Base-by-base conservation (phyloP, 64 coral and sea anemone genomes). In the Dendrophyllia cribrosa region DNA sequence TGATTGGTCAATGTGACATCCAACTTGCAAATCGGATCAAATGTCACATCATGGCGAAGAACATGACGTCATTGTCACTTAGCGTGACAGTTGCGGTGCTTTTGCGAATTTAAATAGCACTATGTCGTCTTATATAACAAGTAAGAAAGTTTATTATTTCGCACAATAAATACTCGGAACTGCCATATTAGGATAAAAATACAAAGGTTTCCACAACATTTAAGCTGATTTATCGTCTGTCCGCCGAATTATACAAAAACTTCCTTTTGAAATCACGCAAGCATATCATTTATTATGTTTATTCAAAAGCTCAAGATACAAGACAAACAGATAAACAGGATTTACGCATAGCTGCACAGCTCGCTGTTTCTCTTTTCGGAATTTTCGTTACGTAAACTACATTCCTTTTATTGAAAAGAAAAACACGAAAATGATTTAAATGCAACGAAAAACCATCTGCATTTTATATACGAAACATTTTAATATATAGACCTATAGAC, bases 311-410 rank as follows among this genome's bases (percentile, higher is more conserved):
- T 83, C 79, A 34, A 7, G 8, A 48, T n/a, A 43, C 9, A 51
- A 68, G 3, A 66, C 21, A 66, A 84, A 84, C 60, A 84, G 20
- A 49, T 7, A 84, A 82, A 84, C 62, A 84, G 61, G 61, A 84
- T 67, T 24, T 68, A 45, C 80, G 79, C 16, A 21, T 14, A 6
- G 4, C 20, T 13, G n/a, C 23, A 46, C 46, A 12, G 26, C 43
- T 46, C 53, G 53, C 53, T 7, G 3, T 26, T 22, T 64, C 17
- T 47, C 7, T 63, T 47, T 20, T 4, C 7, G 62, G 43, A 83
- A 83, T 83, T 62, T 45, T n/a, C 43, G 78, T 46, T 64, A 22
- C 24, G 20, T 61, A 61, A 15, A 7, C 25, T 63, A 43, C 80
- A 84, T 84, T 84, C 80, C 80, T 84, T 47, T 47, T n/a, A 51